Percentiles rank a stretch among this genome's conserved stretches.
phyloP scores from a whole-genome alignment of 1,140 invertebrate genomes.

The Drosophila nigrodunni region DNA sequence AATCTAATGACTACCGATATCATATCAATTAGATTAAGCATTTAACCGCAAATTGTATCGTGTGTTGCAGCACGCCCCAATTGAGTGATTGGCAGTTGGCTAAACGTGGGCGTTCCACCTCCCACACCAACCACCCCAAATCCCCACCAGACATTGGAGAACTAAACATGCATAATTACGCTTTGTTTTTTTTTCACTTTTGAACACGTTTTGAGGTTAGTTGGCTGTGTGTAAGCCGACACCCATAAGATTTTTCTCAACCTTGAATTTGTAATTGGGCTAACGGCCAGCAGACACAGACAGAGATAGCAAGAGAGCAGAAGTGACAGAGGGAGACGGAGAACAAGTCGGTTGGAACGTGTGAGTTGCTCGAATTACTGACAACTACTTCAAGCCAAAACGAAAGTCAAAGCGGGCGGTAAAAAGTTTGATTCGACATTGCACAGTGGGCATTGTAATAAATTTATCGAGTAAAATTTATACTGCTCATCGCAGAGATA shows the following conservation, averaged over 20 bases:
- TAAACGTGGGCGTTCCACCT: constrained; percentile 38
- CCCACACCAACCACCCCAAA: background rate
- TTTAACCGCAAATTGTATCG: constrained; percentile 47
- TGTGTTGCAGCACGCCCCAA: constrained; percentile 56
- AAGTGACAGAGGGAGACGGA: background rate
- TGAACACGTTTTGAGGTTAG: constrained; percentile 77
- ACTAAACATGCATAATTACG: constrained; percentile 58
- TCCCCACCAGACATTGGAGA: background rate
- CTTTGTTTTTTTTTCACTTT: constrained; percentile 55
- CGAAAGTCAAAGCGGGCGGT: constrained; percentile 28
- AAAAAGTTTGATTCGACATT: constrained; percentile 20
- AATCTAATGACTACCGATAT: background rate
- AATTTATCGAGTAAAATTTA: too few species aligned
- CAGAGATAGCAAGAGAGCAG: constrained; percentile 12
- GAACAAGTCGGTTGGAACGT: constrained; percentile 49
- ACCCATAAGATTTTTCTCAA: constrained; percentile 72
- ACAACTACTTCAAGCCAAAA: constrained; percentile 53
- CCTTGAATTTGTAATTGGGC: constrained; percentile 78
- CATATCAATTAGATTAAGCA: constrained; percentile 6
- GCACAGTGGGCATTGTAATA: constrained; percentile 24
- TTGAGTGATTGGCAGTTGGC: constrained; percentile 48
- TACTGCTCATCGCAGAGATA: background rate
- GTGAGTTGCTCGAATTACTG: constrained; percentile 61
- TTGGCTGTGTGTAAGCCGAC: constrained; percentile 42
- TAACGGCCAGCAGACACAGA: constrained; percentile 49